These are phyloP conservation scores for Atlantisia rogersi DNA, from an alignment of 2,113 vertebrate genomes.

Conservation along the genomic window DNA sequence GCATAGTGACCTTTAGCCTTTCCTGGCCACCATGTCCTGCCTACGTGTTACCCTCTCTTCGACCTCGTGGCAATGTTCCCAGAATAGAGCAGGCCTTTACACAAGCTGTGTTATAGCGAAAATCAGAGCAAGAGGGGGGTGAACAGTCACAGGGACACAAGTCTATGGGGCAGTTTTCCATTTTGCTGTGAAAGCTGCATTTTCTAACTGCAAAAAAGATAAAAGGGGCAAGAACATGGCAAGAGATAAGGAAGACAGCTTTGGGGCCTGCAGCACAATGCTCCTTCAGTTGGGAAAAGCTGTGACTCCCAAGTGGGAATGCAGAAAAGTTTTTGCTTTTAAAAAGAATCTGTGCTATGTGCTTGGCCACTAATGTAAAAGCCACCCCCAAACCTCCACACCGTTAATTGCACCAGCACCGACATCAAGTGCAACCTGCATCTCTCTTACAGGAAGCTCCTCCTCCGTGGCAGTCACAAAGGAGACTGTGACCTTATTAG, in stretches of 20 bases:
- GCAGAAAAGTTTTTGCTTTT: not conserved
- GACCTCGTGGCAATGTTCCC: not conserved
- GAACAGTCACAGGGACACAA: not conserved
- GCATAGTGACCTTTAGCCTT: not conserved
- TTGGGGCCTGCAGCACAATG: not conserved
- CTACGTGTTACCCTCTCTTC: fast-evolving
- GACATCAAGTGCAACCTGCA: not conserved
- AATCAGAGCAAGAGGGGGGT: not conserved
- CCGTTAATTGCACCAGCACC: not conserved
- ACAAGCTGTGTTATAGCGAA: not conserved
- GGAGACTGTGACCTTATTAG: not conserved
- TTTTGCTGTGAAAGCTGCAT: not conserved
- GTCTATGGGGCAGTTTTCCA: not conserved
- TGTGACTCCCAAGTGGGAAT: not conserved
- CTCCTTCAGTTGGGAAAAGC: not conserved
- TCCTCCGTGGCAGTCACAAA: not conserved
- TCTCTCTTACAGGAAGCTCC: not conserved
- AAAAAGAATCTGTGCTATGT: not conserved
- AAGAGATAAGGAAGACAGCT: not conserved
- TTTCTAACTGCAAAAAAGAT: not conserved
- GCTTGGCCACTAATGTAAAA: not conserved
- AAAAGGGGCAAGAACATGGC: not conserved
- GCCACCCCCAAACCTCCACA: not conserved
- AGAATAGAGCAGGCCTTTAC: not conserved
- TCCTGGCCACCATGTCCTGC: not conserved